These are phyloP conservation scores for Pagetopsis macropterus DNA, from an alignment of 2,797 vertebrate genomes.

Conservation along the genomic window DNA sequence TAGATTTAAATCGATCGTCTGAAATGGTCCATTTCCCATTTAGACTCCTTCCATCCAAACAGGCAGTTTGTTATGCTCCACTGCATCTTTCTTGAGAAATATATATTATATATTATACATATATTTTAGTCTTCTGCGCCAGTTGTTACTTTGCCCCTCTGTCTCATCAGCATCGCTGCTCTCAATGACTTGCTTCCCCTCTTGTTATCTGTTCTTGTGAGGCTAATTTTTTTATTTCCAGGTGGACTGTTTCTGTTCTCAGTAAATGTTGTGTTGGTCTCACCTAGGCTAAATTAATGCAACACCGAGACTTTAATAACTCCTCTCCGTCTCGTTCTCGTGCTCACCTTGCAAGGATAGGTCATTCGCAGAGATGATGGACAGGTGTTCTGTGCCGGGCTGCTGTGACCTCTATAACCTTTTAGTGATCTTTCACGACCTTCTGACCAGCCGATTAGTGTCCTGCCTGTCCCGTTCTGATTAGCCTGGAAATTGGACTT, in stretches of 20 bases:
- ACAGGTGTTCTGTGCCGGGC: slow-evolving; percentile 70
- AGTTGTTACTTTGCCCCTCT: slow-evolving; percentile 12
- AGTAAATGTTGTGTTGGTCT: slow-evolving; percentile 47
- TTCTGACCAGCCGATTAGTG: slow-evolving; percentile 77
- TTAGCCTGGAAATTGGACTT: slow-evolving; percentile 72
- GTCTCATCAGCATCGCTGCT: slow-evolving; percentile 25
- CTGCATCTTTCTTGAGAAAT: too few species aligned
- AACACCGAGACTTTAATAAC: slow-evolving; percentile 55
- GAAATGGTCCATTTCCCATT: not conserved
- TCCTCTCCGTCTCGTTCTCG: slow-evolving; percentile 36
- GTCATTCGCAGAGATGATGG: slow-evolving; percentile 72
- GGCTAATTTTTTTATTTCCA: slow-evolving; percentile 55
- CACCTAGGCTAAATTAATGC: slow-evolving; percentile 38
- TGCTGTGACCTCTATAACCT: slow-evolving; percentile 73
- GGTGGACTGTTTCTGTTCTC: slow-evolving; percentile 40
- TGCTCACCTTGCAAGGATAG: slow-evolving; percentile 65
- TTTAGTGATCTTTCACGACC: slow-evolving; percentile 76
- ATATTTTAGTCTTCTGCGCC: too few species aligned
- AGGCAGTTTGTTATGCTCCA: too few species aligned
- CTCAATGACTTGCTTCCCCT: slow-evolving; percentile 39
- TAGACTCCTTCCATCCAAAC: not conserved
- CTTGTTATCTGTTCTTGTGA: slow-evolving; percentile 54
- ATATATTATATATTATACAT: too few species aligned
- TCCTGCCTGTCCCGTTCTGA: slow-evolving; percentile 65
- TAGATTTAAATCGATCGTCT: slow-evolving; percentile 15